These are phyloP conservation scores for Drosophila bocki DNA, from an alignment of 1,140 invertebrate genomes.

Conservation along the genomic window DNA sequence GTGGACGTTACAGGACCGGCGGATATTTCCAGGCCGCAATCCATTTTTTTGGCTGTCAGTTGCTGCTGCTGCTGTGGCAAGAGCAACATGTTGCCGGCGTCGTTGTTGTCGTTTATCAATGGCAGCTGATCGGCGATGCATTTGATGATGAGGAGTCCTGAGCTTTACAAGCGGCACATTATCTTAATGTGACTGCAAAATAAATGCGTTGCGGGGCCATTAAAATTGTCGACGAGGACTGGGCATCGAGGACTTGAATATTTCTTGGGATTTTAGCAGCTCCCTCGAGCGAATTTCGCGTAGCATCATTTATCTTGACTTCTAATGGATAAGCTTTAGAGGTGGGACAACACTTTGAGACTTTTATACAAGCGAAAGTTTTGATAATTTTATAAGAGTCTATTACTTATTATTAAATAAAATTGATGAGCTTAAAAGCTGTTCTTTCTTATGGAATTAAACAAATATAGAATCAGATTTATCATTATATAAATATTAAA, in stretches of 20 bases:
- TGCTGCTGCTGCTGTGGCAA: constrained; percentile 23
- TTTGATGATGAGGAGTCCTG: constrained; percentile 69
- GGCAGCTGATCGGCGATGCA: constrained; percentile 70
- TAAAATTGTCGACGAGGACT: constrained; percentile 37
- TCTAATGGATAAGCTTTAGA: constrained; percentile 14
- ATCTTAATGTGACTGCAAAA: constrained; percentile 83
- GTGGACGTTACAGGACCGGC: constrained; percentile 49
- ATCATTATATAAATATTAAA: not conserved
- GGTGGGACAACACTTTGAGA: not conserved
- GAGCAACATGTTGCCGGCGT: constrained; percentile 39
- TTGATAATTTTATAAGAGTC: not conserved
- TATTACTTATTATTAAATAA: not conserved
- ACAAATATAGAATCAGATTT: not conserved
- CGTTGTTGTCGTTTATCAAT: constrained; percentile 74
- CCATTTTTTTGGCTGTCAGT: constrained; percentile 66
- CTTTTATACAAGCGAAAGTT: not conserved
- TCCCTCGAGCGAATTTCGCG: constrained; percentile 23
- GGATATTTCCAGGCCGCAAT: constrained; percentile 53
- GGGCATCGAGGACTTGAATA: constrained; percentile 29
- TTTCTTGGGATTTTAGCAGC: constrained; percentile 33
- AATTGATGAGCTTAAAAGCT: not conserved
- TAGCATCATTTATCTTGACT: constrained; percentile 41
- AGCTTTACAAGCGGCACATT: constrained; percentile 75
- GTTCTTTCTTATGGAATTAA: not conserved
- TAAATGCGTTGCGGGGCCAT: constrained; percentile 62